Evolutionary conservation across 2,888 invertebrate genomes (phyloP).

Genomic region (Lithosia quadra): DNA sequence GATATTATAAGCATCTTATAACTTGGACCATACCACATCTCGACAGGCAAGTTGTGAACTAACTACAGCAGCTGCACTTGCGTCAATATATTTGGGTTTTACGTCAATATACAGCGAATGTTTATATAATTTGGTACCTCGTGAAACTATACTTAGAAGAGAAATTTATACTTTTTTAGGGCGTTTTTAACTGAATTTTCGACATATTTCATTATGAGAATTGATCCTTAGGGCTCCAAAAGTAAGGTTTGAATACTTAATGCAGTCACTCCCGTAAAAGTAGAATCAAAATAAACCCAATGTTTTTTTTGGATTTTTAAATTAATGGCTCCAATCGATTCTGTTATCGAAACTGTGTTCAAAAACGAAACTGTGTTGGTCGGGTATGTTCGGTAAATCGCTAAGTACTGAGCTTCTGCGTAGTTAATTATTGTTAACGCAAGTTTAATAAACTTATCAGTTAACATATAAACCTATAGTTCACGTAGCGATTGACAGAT

Average conservation of each 20-base stretch:
- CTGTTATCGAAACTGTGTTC: too few relatives aligned
- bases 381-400: too few relatives aligned
- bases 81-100: slow-evolving; percentile 66
- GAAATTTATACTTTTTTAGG: background rate
- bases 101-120: slow-evolving; percentile 32
- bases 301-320: too few relatives aligned
- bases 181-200: too few relatives aligned
- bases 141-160: background rate
- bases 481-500: background rate
- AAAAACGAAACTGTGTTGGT: too few relatives aligned
- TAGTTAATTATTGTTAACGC: background rate
- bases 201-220: too few relatives aligned
- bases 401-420: too few relatives aligned
- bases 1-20: slow-evolving; percentile 7
- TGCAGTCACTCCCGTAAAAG: too few relatives aligned
- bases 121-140: background rate
- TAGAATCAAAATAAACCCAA: too few relatives aligned
- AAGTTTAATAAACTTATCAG: background rate
- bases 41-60: slow-evolving; percentile 62
- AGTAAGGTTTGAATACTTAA: too few relatives aligned
- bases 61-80: slow-evolving; percentile 66
- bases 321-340: too few relatives aligned
- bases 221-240: too few relatives aligned
- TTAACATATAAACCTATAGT: background rate
- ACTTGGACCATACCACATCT: slow-evolving; percentile 43